These are phyloP conservation scores for Hylaeus anthracinus DNA, from an alignment of 1,140 invertebrate species.

Conservation along the genomic window DNA sequence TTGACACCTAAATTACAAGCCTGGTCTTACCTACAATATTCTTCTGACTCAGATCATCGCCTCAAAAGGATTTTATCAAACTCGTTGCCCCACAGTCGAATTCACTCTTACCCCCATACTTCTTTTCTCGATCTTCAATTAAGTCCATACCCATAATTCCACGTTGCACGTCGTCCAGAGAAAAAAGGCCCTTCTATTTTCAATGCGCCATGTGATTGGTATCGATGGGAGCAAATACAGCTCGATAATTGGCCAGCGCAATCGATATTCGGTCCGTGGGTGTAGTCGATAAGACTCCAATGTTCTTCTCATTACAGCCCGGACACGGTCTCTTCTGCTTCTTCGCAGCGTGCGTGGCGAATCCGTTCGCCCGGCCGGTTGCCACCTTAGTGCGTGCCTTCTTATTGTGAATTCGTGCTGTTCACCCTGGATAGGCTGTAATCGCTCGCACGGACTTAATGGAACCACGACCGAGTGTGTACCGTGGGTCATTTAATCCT, in stretches of 20 bases:
- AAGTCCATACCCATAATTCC: no score
- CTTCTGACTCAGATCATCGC: no score
- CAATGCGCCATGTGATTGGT: conserved; percentile 43
- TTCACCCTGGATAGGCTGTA: conserved; percentile 49
- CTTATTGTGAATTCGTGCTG: conserved; percentile 55
- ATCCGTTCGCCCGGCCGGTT: conserved; percentile 50
- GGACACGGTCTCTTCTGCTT: conserved; percentile 11
- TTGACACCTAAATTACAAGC: no score
- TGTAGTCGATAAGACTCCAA: conserved; percentile 62
- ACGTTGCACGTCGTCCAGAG: no score
- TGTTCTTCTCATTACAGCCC: conserved; percentile 62
- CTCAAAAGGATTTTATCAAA: no score
- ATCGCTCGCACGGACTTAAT: conserved; percentile 48
- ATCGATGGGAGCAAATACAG: conserved; percentile 41
- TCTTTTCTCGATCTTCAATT: not conserved
- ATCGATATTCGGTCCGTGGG: conserved; percentile 57
- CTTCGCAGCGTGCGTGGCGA: conserved; percentile 45
- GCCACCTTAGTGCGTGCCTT: conserved; percentile 56
- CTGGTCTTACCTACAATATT: no score
- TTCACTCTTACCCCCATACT: no score
- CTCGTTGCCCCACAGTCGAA: no score
- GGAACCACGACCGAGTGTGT: conserved; percentile 57
- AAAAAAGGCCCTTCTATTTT: conserved; percentile 26
- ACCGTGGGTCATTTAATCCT: conserved; percentile 40
- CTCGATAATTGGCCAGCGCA: conserved; percentile 61